Base-by-base conservation (phyloP, 92 coral and sea anemone genomes). In the Anthopleura xanthogrammica region DNA sequence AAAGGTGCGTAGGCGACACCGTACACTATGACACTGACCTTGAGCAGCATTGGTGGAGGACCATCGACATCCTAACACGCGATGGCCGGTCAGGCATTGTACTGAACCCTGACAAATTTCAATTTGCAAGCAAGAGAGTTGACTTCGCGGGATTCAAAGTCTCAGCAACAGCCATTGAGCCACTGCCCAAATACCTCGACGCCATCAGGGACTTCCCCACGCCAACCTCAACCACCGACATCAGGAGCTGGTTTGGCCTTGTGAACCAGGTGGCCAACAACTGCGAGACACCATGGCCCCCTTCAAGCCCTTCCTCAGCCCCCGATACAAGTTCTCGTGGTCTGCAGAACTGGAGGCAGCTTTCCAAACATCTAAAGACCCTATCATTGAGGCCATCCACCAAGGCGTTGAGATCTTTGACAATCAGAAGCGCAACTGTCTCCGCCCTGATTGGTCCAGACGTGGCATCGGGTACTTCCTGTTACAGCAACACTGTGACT, bases 41-140 rank as follows among this genome's bases (percentile, higher is more conserved):
- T 3, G 89, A 90, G 48, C 87, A 93, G 78, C 97, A 93, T 85
- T 93, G 94, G 97, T 87, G 94, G 92, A 65, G 91, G 12, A 93
- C 94, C 40, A 93, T 93, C 72, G 84, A 90, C 89, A 56, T 93
- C 50, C 97, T 93, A 60, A 93, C 92, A 1, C 92, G 89, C 41
- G 75, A 90, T 2, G 94, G 97, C 65, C 97, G 88, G 87, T 86
- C 93, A 0, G 96, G 92, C 60, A 90, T 92, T n/a, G 96, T 92
- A 56, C 89, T 90, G 16, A 90, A 86, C 86, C 92, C 90, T 0
- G 85, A 89, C 62, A 86, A 90, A 55, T 86, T 90, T 77, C 96
- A 92, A 85, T 92, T 92, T 20, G 90, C 92, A 0, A 77, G 76
- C 29, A 82, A 80, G 41, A 77, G 82, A 65, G 92, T 90, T 14